Conservation (phyloP, 37 sponge, comb jelly and placozoan species). For the Geodia barretti region DNA sequence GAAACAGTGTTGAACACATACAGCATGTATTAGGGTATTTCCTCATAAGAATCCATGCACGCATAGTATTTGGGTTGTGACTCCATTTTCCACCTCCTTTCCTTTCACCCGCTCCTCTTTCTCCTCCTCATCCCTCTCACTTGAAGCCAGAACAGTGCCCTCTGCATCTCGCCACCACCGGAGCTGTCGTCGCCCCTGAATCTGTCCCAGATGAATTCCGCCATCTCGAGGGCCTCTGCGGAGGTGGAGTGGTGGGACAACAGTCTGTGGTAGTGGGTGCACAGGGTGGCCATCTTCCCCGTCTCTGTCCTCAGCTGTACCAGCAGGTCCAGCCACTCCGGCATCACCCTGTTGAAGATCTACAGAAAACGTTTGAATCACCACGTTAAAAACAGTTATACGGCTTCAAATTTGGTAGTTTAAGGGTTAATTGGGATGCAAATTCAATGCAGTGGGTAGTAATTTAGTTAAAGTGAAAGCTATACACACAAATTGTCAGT, state of each 20-base stretch:
- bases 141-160: slow-evolving; percentile 61
- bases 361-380: no score
- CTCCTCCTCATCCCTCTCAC: background rate
- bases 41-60: no score
- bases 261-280: slow-evolving; percentile 11
- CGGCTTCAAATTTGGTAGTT: background rate
- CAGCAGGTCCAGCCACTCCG: slow-evolving; percentile 47
- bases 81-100: no score
- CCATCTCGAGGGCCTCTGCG: slow-evolving; percentile 23
- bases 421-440: background rate
- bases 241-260: slow-evolving; percentile 14
- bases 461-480: no score
- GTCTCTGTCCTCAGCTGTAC: slow-evolving; percentile 22
- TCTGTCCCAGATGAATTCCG: slow-evolving; percentile 34
- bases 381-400: background rate
- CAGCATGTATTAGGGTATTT: no score
- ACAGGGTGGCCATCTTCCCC: slow-evolving; percentile 30
- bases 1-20: no score
- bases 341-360: slow-evolving; percentile 44
- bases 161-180: slow-evolving; percentile 14
- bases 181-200: slow-evolving; percentile 6
- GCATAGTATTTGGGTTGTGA: no score
- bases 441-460: background rate
- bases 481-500: background rate
- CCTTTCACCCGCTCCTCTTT: background rate